Conservation (phyloP, 2,113 vertebrate species). For the Plotosus lineatus region DNA sequence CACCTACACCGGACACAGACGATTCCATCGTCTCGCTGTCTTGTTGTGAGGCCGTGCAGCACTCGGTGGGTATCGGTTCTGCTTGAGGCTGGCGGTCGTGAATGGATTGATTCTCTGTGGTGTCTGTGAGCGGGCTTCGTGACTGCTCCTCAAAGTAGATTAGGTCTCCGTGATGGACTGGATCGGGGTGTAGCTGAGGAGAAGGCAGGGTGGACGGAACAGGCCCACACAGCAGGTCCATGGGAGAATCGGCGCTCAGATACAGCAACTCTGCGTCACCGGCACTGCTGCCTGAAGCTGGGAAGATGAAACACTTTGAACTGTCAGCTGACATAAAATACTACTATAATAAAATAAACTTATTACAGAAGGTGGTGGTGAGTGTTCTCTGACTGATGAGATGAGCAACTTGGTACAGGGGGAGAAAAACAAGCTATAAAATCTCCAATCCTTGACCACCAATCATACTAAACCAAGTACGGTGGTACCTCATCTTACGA, state of each 20-base stretch:
- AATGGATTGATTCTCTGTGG: constrained; percentile 57
- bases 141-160: constrained; percentile 87
- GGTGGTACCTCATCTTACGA: too few relatives aligned
- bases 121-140: constrained; percentile 41
- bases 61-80: neutral
- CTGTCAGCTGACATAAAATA: neutral
- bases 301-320: neutral
- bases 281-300: constrained; percentile 64
- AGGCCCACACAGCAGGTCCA: constrained; percentile 92
- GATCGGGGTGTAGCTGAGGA: constrained; percentile 90
- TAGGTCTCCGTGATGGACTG: constrained; percentile 81
- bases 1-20: neutral
- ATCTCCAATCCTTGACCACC: too few relatives aligned
- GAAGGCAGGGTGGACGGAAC: constrained; percentile 93
- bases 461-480: too few relatives aligned
- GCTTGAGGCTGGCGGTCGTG: constrained; percentile 22
- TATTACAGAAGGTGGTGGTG: too few relatives aligned
- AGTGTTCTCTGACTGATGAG: too few relatives aligned
- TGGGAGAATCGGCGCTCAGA: constrained; percentile 74
- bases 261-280: constrained; percentile 82
- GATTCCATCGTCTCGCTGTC: neutral
- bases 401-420: too few relatives aligned
- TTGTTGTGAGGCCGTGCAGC: neutral
- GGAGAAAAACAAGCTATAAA: too few relatives aligned
- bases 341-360: too few relatives aligned